Base-by-base conservation (phyloP, 2,888 invertebrate genomes). In the Opisthograptis luteolata region DNA sequence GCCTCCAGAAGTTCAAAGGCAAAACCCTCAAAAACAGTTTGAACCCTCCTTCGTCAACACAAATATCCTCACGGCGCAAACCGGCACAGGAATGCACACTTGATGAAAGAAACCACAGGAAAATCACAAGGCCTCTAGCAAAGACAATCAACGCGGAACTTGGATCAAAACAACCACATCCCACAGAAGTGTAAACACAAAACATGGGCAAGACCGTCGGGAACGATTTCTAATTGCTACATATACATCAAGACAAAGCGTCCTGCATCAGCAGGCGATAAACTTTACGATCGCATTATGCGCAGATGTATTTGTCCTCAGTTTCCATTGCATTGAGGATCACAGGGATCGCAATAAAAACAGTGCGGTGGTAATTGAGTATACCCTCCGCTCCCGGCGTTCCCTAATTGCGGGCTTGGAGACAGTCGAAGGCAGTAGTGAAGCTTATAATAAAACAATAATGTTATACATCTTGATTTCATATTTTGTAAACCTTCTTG, bases 271-370 rank as follows among this genome's bases (percentile, higher is more conserved):
- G 28, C 15, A 1, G 25, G 36, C 35, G 40, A 43, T 49, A 49
- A 47, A 49, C 37, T 58, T 58, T 58, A 62, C 62, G 58, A 56
- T 37, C 28, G 12, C 41, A 47, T 20, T 25, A 56, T 42, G 32
- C 35, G 32, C 52, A 42, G 44, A 55, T 50, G 58, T 49, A 46
- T 55, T 50, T 31, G 53, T 51, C 40, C 25, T 50, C 28, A 20
- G 22, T 31, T 69, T 70, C 49, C 58, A 58, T 55, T 59, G 70
- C 35, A 72, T 45, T 40, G 69, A 72, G 64, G 71, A 68, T 73
- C 77, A 81, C 73, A 73, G 73, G 75, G 68, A 69, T 75, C 66
- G 76, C 80, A 84, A 85, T 85, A 84, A 87, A 84, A 84, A 79
- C 83, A 83, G 65, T 70, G 72, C 70, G 66, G 66, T 66, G 70